Conservation (phyloP, 2,797 vertebrate genomes). For the Furcifer pardalis region DNA sequence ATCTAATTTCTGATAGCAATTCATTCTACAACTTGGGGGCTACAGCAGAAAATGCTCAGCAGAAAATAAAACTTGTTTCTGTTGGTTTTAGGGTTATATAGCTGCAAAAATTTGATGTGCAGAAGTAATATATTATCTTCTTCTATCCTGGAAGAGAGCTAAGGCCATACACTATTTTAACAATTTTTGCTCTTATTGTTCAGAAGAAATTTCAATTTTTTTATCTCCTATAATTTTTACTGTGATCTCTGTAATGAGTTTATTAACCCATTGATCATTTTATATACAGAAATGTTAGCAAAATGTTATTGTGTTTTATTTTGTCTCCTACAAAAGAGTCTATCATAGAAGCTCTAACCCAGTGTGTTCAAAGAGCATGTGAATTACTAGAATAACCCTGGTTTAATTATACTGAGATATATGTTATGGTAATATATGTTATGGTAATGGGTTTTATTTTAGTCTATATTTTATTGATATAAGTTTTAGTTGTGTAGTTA, state of each 20-base stretch:
- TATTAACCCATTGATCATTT: neutral
- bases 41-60: no score
- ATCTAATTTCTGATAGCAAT: no score
- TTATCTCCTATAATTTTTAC: neutral
- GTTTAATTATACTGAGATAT: neutral
- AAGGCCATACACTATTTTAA: no score
- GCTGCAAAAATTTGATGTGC: no score
- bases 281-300: neutral
- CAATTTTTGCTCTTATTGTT: no score
- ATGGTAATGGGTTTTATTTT: neutral
- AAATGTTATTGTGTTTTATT: neutral
- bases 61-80: no score
- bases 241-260: neutral
- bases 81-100: no score
- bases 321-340: neutral
- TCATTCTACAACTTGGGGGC: no score
- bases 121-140: no score
- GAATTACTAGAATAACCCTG: neutral
- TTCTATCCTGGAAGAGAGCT: no score
- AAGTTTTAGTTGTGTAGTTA: neutral
- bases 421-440: neutral
- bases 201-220: neutral
- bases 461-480: neutral
- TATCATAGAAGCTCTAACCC: neutral
- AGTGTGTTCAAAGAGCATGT: neutral